Percentiles rank a stretch among this genome's conserved stretches.
phyloP scores from a whole-genome alignment of 2,113 vertebrate genomes.

The Barnardius zonarius region DNA sequence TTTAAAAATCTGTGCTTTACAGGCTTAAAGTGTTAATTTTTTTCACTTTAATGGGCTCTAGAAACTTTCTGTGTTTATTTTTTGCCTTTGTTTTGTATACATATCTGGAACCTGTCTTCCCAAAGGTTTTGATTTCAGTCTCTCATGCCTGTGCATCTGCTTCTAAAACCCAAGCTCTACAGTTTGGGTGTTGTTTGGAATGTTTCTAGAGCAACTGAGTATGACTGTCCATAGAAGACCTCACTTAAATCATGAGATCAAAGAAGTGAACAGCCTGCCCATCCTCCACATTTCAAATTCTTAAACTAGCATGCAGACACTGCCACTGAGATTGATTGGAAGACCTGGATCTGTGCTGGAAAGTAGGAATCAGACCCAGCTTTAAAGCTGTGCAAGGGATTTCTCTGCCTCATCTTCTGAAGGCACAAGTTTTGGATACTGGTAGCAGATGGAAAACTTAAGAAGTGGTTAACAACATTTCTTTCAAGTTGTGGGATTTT shows the following conservation, averaged over 20 bases:
- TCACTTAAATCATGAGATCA: neutral
- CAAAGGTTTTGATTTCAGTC: neutral
- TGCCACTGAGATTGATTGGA: neutral
- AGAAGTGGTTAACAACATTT: neutral
- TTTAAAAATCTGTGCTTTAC: neutral
- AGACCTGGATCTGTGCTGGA: neutral
- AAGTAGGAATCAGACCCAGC: neutral
- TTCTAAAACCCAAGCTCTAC: neutral
- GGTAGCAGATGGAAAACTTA: neutral
- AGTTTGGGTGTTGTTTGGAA: neutral
- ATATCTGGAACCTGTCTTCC: neutral
- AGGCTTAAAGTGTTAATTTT: neutral
- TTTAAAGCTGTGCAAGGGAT: neutral
- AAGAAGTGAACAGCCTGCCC: neutral
- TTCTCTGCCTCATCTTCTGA: neutral
- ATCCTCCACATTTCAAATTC: neutral
- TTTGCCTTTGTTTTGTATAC: neutral
- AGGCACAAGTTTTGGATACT: neutral
- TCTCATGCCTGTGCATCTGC: neutral
- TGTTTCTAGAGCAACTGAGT: neutral
- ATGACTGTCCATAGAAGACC: neutral
- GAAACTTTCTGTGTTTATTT: neutral
- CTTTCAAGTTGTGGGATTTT: neutral
- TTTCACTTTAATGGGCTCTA: neutral
- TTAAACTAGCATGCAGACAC: neutral